Evolutionary conservation across 1,140 invertebrate genomes (phyloP).

Genomic region (Trichonephila inaurata): DNA sequence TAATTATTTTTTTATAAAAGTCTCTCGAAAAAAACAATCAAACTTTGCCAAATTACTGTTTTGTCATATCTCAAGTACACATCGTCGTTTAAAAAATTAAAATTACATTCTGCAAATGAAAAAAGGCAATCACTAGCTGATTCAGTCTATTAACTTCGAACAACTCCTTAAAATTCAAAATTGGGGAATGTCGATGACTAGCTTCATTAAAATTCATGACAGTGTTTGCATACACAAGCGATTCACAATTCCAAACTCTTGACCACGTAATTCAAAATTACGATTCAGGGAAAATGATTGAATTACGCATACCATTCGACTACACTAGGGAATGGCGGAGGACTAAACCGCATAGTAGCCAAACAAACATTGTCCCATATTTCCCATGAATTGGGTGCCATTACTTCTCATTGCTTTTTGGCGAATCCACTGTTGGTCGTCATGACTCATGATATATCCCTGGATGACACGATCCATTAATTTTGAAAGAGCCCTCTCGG

Average conservation of each 20-base stretch:
- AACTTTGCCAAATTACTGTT: not conserved
- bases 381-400: not conserved
- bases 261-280: slow-evolving; percentile 5
- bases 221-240: not conserved
- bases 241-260: not conserved
- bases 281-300: not conserved
- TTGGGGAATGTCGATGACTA: not conserved
- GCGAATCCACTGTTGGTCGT: not conserved
- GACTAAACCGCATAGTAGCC: not conserved
- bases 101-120: not conserved
- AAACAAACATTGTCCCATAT: not conserved
- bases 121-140: not conserved
- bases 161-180: not conserved
- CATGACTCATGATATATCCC: not conserved
- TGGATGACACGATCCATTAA: slow-evolving; percentile 24
- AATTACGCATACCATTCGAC: slow-evolving; percentile 11
- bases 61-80: not conserved
- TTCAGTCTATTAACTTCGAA: not conserved
- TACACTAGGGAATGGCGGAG: not conserved
- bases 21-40: too few species aligned
- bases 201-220: not conserved
- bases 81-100: not conserved
- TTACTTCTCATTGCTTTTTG: slow-evolving; percentile 34
- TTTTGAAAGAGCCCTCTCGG: not conserved
- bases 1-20: too few species aligned